Base-by-base conservation (phyloP, 2,888 invertebrate genomes). In the Serrognathus titanus region DNA sequence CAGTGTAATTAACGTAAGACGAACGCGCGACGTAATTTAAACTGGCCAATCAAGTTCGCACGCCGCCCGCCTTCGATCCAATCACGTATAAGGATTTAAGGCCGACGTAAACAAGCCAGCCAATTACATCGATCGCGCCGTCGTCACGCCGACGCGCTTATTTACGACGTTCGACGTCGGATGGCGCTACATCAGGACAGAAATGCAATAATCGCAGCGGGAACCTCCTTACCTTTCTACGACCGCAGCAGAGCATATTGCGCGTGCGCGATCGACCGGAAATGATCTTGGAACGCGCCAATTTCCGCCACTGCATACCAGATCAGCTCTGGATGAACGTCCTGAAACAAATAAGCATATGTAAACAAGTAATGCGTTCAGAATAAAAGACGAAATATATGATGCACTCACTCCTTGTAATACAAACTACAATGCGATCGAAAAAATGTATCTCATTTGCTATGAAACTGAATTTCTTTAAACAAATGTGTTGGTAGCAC, bases 171-270 rank as follows among this genome's bases (percentile, higher is more conserved):
- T 31, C 24, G 24, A 31, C 24, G 24, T 31, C 24, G 24, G 24
- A 31, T 31, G 24, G 24, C 24, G 24, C 24, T 31, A 31, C 24
- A 31, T 31, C 7, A 31, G 24, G 24, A 31, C 24, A 5, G 24
- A 31, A 31, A 31, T 31, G 24, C 24, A 31, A 31, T 13, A 45
- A 43, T 43, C 9, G 31, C 45, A 24, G 16, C 16, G 16, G 24
- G 24, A 31, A 6, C 24, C 24, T 31, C 39, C n/a, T 85, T 82
- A 92, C 92, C 91, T 92, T 92, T 84, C 92, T 90, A 82, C 92
- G 89, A 85, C 92, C 92, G 87, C 92, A 92, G 87, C 92, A 92
- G 85, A 92, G 91, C 92, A 92, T 92, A 85, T 87, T 89, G 82
- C 83, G 83, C 81, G 83, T 82, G 85, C 88, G 88, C 85, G 88